These are phyloP conservation scores for Eulemur rufifrons DNA, from an alignment of 2,113 vertebrate species.

Conservation along the genomic window DNA sequence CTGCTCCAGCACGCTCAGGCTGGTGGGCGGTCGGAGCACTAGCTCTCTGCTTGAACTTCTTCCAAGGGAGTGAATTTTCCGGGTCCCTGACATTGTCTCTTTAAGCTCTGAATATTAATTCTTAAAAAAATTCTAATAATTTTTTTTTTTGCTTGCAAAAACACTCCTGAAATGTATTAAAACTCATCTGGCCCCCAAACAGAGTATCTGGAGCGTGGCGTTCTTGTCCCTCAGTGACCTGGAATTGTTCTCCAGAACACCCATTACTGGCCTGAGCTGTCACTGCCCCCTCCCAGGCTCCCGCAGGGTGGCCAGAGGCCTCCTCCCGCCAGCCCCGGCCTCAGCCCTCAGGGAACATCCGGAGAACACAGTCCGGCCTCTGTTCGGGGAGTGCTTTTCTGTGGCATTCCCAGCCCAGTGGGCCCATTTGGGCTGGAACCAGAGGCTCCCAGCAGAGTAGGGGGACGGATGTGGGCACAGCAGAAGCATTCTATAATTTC, in stretches of 20 bases:
- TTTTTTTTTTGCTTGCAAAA: not conserved
- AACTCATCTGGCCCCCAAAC: not conserved
- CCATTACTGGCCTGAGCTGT: not conserved
- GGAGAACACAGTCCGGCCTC: no score
- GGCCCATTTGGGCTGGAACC: not conserved
- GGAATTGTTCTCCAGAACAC: not conserved
- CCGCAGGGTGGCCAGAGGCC: no score
- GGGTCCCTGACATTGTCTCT: not conserved
- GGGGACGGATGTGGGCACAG: not conserved
- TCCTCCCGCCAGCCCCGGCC: no score
- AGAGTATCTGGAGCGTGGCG: not conserved
- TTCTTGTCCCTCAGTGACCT: not conserved
- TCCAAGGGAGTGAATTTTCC: not conserved
- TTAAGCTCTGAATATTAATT: not conserved
- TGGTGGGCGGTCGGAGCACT: not conserved
- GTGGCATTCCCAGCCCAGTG: not conserved
- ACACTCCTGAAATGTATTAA: not conserved
- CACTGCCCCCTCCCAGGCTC: accelerated
- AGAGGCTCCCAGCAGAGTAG: not conserved
- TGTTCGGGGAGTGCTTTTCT: not conserved
- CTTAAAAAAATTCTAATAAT: not conserved
- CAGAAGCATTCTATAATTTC: not conserved
- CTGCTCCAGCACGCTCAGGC: not conserved
- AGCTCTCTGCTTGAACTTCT: not conserved
- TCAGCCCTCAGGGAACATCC: not conserved